Evolutionary conservation across 2,113 vertebrate species (phyloP).

Genomic region (Octodon degus): DNA sequence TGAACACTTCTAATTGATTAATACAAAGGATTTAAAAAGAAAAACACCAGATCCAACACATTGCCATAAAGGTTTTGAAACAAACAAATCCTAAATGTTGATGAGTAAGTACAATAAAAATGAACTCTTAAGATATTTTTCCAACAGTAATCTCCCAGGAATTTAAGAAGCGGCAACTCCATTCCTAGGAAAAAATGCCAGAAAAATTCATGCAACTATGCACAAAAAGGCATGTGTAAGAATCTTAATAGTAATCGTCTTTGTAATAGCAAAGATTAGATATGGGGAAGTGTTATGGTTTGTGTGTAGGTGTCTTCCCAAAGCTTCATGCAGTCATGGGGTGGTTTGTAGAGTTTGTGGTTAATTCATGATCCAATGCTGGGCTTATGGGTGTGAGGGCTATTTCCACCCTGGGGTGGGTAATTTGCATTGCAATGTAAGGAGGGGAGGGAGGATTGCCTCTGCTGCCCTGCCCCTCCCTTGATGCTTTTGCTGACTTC

Average conservation of each 20-base stretch:
- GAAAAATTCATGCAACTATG: neutral
- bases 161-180: neutral
- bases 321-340: too few species aligned
- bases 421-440: too few species aligned
- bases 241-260: neutral
- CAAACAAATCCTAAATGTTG: neutral
- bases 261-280: neutral
- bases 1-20: slow-evolving; percentile 72
- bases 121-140: neutral
- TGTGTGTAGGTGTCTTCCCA: too few species aligned
- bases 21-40: slow-evolving; percentile 54
- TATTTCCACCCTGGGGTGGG: too few species aligned
- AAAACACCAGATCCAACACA: neutral
- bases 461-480: too few species aligned
- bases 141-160: neutral
- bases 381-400: too few species aligned
- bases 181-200: neutral
- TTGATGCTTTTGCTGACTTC: too few species aligned
- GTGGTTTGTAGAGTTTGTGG: too few species aligned
- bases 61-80: neutral
- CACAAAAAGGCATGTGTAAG: neutral
- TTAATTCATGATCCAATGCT: too few species aligned
- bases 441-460: too few species aligned
- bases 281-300: too few species aligned
- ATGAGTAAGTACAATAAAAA: neutral